Evolutionary conservation across 2,797 vertebrate species (phyloP).

Genomic region (Macroramphosus scolopax): DNA sequence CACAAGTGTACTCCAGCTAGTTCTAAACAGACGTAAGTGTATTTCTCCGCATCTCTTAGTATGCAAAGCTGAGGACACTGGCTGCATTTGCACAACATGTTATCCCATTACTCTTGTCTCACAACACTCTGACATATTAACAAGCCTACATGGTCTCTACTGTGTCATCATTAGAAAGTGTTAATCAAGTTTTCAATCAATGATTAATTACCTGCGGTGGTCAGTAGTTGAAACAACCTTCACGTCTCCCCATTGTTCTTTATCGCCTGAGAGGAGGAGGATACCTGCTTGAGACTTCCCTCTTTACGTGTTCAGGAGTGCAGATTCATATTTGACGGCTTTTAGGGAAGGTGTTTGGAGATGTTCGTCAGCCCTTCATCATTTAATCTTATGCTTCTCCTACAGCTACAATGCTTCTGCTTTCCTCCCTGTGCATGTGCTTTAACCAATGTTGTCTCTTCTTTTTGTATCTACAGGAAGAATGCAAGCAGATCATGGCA

Average conservation of each 20-base stretch:
- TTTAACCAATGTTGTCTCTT: background rate
- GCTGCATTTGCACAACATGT: slow-evolving; percentile 2
- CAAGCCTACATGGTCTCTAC: no score
- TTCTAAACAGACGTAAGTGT: no score
- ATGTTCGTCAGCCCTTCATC: slow-evolving; percentile 25
- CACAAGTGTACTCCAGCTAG: no score
- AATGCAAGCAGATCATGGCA: slow-evolving; percentile 93
- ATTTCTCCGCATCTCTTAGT: no score
- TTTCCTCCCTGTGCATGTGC: no score
- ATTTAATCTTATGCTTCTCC: background rate
- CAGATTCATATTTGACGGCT: slow-evolving; percentile 52
- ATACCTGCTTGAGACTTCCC: slow-evolving; percentile 18
- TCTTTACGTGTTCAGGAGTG: slow-evolving; percentile 11
- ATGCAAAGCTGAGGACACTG: slow-evolving; percentile 4
- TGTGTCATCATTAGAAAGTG: slow-evolving; percentile 46
- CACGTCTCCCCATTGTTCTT: slow-evolving; percentile 38
- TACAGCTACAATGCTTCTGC: no score
- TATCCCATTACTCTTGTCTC: slow-evolving; percentile 6
- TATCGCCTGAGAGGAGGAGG: slow-evolving; percentile 22
- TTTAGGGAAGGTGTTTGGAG: background rate
- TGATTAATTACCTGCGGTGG: slow-evolving; percentile 51
- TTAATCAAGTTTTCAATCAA: slow-evolving; percentile 55
- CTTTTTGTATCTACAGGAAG: slow-evolving; percentile 80
- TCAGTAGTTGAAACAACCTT: slow-evolving; percentile 31
- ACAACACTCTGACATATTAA: slow-evolving; percentile 21